Percentiles rank a stretch among this genome's conserved stretches.
These are phyloP conservation scores for Trachymyrmex cornetzi DNA, from an alignment of 1,140 invertebrate species.

Conservation along the genomic window DNA sequence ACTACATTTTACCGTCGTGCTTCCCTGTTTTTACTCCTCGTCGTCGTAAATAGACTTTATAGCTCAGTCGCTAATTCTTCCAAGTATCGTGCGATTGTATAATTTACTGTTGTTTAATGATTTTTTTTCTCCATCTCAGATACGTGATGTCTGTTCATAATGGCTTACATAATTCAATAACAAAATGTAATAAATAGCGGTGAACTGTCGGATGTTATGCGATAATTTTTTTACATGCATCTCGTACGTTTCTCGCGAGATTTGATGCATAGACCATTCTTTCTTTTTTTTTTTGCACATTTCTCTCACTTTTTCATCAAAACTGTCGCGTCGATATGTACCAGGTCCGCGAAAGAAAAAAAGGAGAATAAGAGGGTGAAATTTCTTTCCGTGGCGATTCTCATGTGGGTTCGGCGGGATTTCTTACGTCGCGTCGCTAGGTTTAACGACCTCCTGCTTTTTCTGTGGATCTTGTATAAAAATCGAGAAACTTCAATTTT, in stretches of 20 bases:
- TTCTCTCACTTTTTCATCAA: slow-evolving; percentile 23
- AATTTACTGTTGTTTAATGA: background rate
- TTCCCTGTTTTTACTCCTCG: background rate
- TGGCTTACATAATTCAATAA: slow-evolving; percentile 16
- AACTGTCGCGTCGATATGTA: background rate
- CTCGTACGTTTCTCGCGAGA: background rate
- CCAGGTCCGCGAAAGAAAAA: slow-evolving; percentile 13
- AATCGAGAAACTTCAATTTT: slow-evolving; percentile 52
- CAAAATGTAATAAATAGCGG: slow-evolving; percentile 39
- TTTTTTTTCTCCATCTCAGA: background rate
- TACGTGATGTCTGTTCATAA: background rate
- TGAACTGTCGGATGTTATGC: slow-evolving; percentile 18
- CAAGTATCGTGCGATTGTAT: slow-evolving; percentile 27
- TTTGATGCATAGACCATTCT: background rate
- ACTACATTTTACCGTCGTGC: background rate
- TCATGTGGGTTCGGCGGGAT: slow-evolving; percentile 29
- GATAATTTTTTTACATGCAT: slow-evolving; percentile 22
- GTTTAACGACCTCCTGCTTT: slow-evolving; percentile 51
- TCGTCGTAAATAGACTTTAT: slow-evolving; percentile 8
- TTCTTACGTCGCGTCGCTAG: slow-evolving; percentile 37
- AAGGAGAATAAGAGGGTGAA: slow-evolving; percentile 2
- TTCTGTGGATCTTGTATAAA: background rate
- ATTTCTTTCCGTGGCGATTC: slow-evolving; percentile 41
- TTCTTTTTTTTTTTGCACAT: background rate
- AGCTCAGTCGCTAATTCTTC: slow-evolving; percentile 28